Evolutionary conservation across 2,797 vertebrate species (phyloP).

Genomic region (Odontamblyopus rebecca): DNA sequence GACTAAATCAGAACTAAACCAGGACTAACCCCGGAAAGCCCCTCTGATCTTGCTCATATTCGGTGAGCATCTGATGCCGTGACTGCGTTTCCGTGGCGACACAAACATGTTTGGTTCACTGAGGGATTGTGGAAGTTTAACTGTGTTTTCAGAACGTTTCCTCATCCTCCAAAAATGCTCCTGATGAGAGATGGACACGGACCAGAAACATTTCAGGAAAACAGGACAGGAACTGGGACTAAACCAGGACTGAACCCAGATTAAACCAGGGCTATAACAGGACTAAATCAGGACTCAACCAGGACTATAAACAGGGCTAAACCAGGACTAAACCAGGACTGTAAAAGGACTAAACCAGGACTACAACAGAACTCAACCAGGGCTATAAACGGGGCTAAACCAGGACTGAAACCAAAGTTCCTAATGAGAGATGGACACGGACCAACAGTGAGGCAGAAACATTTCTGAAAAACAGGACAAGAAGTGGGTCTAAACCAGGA

Average conservation of each 20-base stretch:
- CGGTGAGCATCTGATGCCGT: neutral
- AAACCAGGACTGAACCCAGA: neutral
- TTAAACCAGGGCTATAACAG: neutral
- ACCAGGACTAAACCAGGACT: neutral
- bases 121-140: neutral
- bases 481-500: neutral
- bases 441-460: no score
- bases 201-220: neutral
- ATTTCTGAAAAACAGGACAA: no score
- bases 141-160: neutral
- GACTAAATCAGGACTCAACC: neutral
- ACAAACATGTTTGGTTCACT: slow-evolving; percentile 1
- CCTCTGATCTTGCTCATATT: neutral
- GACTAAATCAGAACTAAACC: neutral
- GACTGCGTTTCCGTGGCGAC: neutral
- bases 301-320: neutral
- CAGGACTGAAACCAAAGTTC: no score
- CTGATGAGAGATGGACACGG: neutral
- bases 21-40: neutral
- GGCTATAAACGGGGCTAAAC: no score
- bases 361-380: no score
- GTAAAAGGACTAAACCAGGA: no score
- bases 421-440: no score
- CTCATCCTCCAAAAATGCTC: neutral
- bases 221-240: neutral